These are phyloP conservation scores for Hydrozoanthus gracilis DNA, from an alignment of 92 coral and sea anemone species.

Conservation along the genomic window DNA sequence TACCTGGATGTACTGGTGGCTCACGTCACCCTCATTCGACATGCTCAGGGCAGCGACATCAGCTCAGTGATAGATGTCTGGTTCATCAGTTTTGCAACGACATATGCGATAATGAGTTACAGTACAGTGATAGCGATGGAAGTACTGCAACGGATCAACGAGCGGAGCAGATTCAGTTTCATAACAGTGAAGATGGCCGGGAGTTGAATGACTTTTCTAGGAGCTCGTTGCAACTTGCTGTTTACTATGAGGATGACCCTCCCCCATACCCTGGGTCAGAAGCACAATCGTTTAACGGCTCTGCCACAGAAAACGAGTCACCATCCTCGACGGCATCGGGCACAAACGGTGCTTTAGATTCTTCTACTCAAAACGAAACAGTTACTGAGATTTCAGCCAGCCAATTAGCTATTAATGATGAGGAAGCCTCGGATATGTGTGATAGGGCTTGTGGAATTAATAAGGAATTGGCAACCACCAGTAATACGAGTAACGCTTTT, in stretches of 20 bases:
- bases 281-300: neutral
- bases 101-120: neutral
- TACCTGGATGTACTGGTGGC: conserved; percentile 34
- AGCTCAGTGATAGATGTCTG: neutral
- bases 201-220: neutral
- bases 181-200: neutral
- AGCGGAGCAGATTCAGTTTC: neutral
- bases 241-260: neutral
- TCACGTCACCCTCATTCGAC: neutral
- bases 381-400: neutral
- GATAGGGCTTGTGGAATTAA: neutral
- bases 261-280: conserved; percentile 35
- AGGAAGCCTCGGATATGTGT: neutral
- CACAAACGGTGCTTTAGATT: neutral
- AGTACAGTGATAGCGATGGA: neutral
- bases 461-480: neutral
- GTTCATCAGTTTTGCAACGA: neutral
- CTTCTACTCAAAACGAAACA: neutral
- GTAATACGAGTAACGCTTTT: neutral
- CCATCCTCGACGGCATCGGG: neutral
- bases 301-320: neutral
- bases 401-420: neutral
- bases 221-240: neutral
- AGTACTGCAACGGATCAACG: neutral
- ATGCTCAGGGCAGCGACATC: neutral